Evolutionary conservation across 1,140 invertebrate genomes (phyloP), one percentile per base, ranked within the genome.

Genomic region (Drosophila parvula): DNA sequence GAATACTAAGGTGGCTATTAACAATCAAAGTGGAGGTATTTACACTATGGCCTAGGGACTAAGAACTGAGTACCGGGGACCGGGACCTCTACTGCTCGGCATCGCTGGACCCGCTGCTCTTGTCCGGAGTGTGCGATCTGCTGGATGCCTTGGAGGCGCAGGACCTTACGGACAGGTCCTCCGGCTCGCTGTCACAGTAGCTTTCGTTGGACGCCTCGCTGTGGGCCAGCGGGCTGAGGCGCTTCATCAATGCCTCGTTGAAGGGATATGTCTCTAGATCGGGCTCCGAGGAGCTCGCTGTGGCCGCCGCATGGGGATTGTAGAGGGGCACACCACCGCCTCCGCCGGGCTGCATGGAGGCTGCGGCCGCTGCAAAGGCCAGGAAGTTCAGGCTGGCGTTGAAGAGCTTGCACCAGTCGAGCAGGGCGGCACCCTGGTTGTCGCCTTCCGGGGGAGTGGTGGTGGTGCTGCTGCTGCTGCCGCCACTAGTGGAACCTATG

Each of bases 391-490:
- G 51, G 9, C 92, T 90, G 30, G 90, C 93, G 27, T 94, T 94
- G 71, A 94, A 95, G 65, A 95, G 94, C 88, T 96, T 96, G 91
- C 95, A 96, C 95, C 95, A 96, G 40, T 91, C 81, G 64, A 96
- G 94, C 94, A 95, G 94, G 2, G 76, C 78, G 14, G 95, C 94
- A 9, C 61, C 51, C 93, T 82, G 73, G 91, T 55, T 30, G 8
- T 88, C 78, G 27, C 11, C 53, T 30, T 70, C 78, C 93, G 63
- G 91, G 57, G 92, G 92, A 34, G 73, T 8, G 53, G 57, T 14
- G 22, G 22, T 22, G 22, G 22, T 22, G 22, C 22, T 22, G 22
- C 22, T 22, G 22, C 22, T 22, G 44, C n/a, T 56, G 18, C 22
- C 16, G 41, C 41, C 36, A 61, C 7, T 22, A 61, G 11, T 41